These are phyloP conservation scores for Hyles euphorbiae DNA, from an alignment of 1,140 invertebrate species.

Conservation along the genomic window DNA sequence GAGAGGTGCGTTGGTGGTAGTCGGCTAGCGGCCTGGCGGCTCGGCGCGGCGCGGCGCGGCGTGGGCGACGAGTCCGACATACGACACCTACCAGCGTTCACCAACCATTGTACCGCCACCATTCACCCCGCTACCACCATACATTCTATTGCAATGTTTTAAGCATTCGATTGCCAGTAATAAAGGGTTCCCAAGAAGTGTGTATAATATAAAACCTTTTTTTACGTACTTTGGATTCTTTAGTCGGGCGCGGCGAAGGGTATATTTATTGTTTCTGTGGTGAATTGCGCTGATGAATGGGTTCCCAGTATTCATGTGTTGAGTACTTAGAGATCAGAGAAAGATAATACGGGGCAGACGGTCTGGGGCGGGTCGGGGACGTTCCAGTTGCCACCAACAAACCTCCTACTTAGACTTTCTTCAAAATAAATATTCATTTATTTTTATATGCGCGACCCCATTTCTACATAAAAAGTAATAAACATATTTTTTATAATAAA, in stretches of 20 bases:
- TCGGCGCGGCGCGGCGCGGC: slow-evolving; percentile 27
- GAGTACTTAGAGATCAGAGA: slow-evolving; percentile 53
- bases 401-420: slow-evolving; percentile 50
- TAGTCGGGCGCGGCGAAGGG: slow-evolving; percentile 55
- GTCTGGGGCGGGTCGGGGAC: slow-evolving; percentile 50
- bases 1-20: slow-evolving; percentile 22
- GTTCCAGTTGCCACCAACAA: slow-evolving; percentile 55
- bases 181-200: slow-evolving; percentile 73
- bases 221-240: slow-evolving; percentile 64
- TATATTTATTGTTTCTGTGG: slow-evolving; percentile 66
- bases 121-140: slow-evolving; percentile 43
- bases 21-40: slow-evolving; percentile 10
- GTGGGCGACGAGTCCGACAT: slow-evolving; percentile 46
- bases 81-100: slow-evolving; percentile 45
- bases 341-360: slow-evolving; percentile 60
- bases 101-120: slow-evolving; percentile 44
- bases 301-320: slow-evolving; percentile 49
- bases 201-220: slow-evolving; percentile 46
- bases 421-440: background rate
- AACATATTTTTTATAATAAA: no score
- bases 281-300: slow-evolving; percentile 67
- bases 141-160: slow-evolving; percentile 70
- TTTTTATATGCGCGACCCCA: background rate
- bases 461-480: no score
- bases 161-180: slow-evolving; percentile 72